Evolutionary conservation across 1,140 invertebrate genomes (phyloP), one percentile per base, ranked within the genome.

Genomic region (Drosophila pruinosa): DNA sequence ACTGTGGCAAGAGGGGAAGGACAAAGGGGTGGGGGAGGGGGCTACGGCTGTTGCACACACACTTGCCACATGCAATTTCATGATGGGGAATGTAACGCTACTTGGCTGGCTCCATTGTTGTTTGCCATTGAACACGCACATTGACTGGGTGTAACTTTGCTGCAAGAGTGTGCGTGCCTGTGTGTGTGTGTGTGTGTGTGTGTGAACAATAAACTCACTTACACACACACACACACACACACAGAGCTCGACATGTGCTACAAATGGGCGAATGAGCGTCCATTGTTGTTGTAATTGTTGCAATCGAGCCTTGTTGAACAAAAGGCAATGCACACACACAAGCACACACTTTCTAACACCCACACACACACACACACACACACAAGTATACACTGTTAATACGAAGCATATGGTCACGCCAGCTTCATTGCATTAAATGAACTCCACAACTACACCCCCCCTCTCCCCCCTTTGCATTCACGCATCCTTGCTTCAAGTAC

Each of bases 241-340:
- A 39, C 4, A 62, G 52, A 81, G 14, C 28, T 12, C 58, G 75
- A 64, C 72, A 68, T 65, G 47, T 52, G 45, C 36, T 34, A 38
- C 63, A 73, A 86, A 73, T 75, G 81, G 59, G 63, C 68, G 76
- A 61, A 75, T 61, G 45, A 26, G 67, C 67, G 47, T 53, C 31
- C 62, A 82, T 86, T 86, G 77, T 85, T 86, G 73, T 65, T 81
- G 82, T 86, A 86, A 86, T 88, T 86, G 81, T 86, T 78, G 81
- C 81, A 80, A 86, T 86, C 75, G 81, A 86, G 82, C 78, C 58
- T 72, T 75, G 74, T 57, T 48, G 58, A 75, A 86, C 81, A 86
- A 86, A 67, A 68, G 75, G 53, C 45, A 17, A 58, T 17, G 36
- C 31, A 47, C 34, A 68, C 52, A 43, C 36, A 50, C 34, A 38